Conservation (phyloP, 2,888 invertebrate species). For the Anthophora plumipes region DNA sequence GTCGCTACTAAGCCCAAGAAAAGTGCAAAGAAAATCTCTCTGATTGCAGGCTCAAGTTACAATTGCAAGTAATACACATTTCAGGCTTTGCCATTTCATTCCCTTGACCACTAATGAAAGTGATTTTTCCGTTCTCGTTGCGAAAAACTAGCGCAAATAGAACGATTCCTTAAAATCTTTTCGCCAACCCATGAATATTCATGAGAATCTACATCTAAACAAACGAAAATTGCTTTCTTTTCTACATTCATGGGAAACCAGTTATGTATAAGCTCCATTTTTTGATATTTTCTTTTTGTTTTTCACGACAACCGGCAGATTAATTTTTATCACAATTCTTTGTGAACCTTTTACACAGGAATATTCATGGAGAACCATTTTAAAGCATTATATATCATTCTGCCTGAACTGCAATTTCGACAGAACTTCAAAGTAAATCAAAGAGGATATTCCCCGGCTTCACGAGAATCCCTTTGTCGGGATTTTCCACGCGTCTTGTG, state of each 20-base stretch:
- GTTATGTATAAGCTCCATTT: not conserved
- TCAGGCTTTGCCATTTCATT: constrained; percentile 3
- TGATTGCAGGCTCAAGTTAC: constrained; percentile 26
- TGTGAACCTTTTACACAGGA: not conserved
- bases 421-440: constrained; percentile 3
- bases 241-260: not conserved
- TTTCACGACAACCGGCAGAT: not conserved
- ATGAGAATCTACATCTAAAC: too few species aligned
- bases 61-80: constrained; percentile 10
- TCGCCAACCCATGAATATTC: too few species aligned
- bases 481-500: not conserved
- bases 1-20: not conserved
- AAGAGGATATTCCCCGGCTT: not conserved
- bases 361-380: not conserved
- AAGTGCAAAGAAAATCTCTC: constrained; percentile 13
- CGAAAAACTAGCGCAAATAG: not conserved
- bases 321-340: too few species aligned
- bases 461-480: not conserved
- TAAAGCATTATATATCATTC: too few species aligned
- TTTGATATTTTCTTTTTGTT: too few species aligned
- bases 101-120: constrained; percentile 20
- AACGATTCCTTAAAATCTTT: constrained; percentile 1
- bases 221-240: not conserved
- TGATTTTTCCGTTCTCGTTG: not conserved
- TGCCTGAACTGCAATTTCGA: not conserved